Evolutionary conservation across 2,113 vertebrate species (phyloP).

Genomic region (Falco punctatus): DNA sequence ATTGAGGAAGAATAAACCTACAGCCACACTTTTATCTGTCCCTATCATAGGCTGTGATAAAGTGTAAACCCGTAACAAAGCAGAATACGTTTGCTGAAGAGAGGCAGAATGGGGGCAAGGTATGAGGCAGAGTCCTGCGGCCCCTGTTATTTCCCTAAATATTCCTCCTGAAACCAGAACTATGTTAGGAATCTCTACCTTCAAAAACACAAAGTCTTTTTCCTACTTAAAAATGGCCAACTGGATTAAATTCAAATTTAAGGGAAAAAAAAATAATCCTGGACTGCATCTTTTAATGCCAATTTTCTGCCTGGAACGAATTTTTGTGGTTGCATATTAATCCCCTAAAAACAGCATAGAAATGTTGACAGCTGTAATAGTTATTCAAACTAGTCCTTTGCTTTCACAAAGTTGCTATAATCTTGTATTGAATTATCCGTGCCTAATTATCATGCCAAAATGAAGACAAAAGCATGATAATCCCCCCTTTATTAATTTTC

Average conservation of each 20-base stretch:
- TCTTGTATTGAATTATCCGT: conserved; percentile 2
- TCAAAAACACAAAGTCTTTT: neutral
- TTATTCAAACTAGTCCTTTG: neutral
- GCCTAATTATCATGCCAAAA: conserved; percentile 33
- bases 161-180: conserved; percentile 24
- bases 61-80: neutral
- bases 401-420: conserved; percentile 22
- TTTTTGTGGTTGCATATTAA: conserved; percentile 55
- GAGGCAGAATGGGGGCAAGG: neutral
- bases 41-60: neutral
- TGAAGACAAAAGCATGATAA: neutral
- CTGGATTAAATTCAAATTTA: neutral
- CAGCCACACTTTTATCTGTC: neutral
- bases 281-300: conserved; percentile 13
- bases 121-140: neutral
- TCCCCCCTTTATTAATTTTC: neutral
- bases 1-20: neutral
- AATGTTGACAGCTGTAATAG: conserved; percentile 40
- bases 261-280: neutral
- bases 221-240: conserved; percentile 19
- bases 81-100: neutral
- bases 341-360: conserved; percentile 30
- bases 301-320: conserved; percentile 50
- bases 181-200: conserved; percentile 36
- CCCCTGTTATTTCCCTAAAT: neutral